Conservation (phyloP, 2,888 invertebrate genomes). For the Epicampocera succincta region DNA sequence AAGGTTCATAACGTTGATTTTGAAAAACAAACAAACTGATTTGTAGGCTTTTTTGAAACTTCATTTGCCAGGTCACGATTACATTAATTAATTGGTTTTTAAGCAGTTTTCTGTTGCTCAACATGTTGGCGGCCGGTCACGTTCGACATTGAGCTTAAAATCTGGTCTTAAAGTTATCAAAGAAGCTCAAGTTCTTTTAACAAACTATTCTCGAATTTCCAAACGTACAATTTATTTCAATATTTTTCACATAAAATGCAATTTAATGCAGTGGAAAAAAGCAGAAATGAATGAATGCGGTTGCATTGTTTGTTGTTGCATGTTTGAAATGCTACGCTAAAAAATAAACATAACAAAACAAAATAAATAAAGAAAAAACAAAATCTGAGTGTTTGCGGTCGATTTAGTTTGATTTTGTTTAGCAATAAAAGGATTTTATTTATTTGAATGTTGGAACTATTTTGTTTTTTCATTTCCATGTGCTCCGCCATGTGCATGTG, state of each 20-base stretch:
- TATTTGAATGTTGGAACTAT: background rate
- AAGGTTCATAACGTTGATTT: too few species aligned
- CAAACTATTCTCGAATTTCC: background rate
- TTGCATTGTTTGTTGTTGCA: constrained; percentile 35
- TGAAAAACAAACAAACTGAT: too few species aligned
- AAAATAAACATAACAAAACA: constrained; percentile 7
- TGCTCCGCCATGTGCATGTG: background rate
- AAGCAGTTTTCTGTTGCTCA: too few species aligned
- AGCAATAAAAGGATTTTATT: constrained; percentile 59
- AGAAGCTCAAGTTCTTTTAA: background rate
- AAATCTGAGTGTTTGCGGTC: background rate
- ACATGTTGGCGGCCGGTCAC: too few species aligned
- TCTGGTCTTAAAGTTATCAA: background rate
- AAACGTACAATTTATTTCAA: constrained; percentile 10
- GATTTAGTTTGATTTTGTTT: constrained; percentile 26
- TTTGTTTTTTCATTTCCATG: background rate
- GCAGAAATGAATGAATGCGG: constrained; percentile 23
- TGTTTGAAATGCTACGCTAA: constrained; percentile 21
- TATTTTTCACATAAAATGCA: constrained; percentile 26
- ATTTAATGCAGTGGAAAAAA: constrained; percentile 12
- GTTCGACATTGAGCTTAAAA: too few species aligned
- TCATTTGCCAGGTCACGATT: too few species aligned
- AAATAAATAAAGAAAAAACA: constrained; percentile 1
- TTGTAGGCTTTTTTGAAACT: too few species aligned
- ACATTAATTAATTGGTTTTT: too few species aligned